Conservation (phyloP, 2,888 invertebrate genomes). For the Cynaeus angustus region DNA sequence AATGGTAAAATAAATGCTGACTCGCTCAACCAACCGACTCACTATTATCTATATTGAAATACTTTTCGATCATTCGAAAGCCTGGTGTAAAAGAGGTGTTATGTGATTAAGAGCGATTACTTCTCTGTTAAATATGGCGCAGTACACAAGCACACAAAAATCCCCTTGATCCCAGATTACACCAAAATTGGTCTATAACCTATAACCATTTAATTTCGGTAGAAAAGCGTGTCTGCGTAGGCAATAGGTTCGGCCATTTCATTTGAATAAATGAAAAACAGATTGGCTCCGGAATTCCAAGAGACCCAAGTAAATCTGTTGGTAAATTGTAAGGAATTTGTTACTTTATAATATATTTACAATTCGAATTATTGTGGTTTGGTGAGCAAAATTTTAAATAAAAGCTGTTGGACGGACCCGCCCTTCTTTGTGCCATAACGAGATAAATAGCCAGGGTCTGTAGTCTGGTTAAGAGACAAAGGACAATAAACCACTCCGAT, state of each 20-base stretch:
- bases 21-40: too few species aligned
- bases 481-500: constrained; percentile 49
- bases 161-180: constrained; percentile 15
- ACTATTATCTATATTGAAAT: too few species aligned
- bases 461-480: constrained; percentile 49
- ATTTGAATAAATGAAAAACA: constrained; percentile 44
- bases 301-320: constrained; percentile 20
- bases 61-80: too few species aligned
- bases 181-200: constrained; percentile 24
- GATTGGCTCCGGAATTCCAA: constrained; percentile 32
- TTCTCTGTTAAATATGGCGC: not conserved
- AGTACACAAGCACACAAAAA: constrained; percentile 14
- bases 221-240: constrained; percentile 25
- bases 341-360: constrained; percentile 37
- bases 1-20: too few species aligned
- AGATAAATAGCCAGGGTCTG: constrained; percentile 41
- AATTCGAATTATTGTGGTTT: constrained; percentile 31
- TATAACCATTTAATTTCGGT: constrained; percentile 38
- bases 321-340: constrained; percentile 28
- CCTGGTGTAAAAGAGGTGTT: too few species aligned
- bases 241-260: constrained; percentile 21
- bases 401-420: not conserved
- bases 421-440: constrained; percentile 17
- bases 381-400: constrained; percentile 18
- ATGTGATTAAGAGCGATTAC: too few species aligned